These are phyloP conservation scores for Bubo blakistoni DNA, from an alignment of 2,113 vertebrate species.

Conservation along the genomic window DNA sequence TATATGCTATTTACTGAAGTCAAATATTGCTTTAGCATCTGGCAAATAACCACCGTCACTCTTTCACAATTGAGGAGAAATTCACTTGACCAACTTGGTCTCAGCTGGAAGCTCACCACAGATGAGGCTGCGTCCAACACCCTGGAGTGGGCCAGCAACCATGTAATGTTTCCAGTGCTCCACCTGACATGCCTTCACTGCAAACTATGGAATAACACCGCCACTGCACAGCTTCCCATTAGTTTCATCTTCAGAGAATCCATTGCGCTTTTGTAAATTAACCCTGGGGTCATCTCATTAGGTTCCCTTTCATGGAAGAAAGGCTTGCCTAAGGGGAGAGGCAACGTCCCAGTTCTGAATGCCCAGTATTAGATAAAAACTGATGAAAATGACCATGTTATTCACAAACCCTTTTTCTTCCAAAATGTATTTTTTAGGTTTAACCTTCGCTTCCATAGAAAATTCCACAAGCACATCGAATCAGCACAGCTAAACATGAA, in stretches of 20 bases:
- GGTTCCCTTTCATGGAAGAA: neutral
- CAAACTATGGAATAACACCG: neutral
- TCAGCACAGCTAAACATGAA: neutral
- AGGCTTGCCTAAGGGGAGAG: neutral
- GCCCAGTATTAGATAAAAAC: neutral
- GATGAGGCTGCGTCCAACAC: neutral
- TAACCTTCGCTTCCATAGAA: neutral
- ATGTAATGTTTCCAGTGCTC: neutral
- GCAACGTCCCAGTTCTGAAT: neutral
- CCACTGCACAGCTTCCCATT: neutral
- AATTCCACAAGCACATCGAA: neutral
- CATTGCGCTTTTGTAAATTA: neutral
- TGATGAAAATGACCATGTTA: neutral
- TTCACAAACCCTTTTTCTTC: neutral
- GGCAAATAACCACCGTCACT: neutral
- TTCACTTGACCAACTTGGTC: neutral
- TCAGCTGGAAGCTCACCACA: neutral
- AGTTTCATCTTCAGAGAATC: neutral
- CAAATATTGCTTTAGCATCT: neutral
- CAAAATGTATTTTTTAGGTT: neutral
- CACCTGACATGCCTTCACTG: neutral
- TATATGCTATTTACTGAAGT: neutral
- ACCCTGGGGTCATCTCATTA: neutral
- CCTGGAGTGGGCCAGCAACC: neutral
- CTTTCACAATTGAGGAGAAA: neutral